Evolutionary conservation across 2,888 invertebrate genomes (phyloP).

Genomic region (Eupithecia insigniata): DNA sequence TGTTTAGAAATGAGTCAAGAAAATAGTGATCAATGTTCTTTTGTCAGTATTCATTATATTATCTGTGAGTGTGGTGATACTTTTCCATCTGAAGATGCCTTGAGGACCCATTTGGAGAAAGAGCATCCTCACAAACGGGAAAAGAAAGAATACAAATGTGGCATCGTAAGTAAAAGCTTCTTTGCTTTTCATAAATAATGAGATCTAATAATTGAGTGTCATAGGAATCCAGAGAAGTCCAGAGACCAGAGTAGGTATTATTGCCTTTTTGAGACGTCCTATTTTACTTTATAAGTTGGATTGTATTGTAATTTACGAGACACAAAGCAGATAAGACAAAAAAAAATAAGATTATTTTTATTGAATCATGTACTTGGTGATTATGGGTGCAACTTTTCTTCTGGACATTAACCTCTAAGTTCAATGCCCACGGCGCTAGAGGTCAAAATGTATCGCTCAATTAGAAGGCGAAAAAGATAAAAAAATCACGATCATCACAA

Average conservation of each 20-base stretch:
- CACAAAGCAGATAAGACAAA: too few relatives aligned
- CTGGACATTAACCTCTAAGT: too few relatives aligned
- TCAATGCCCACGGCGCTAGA: too few relatives aligned
- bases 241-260: neutral
- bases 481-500: too few relatives aligned
- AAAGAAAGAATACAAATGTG: conserved; percentile 57
- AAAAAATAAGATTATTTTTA: too few relatives aligned
- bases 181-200: neutral
- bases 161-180: conserved; percentile 50
- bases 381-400: too few relatives aligned
- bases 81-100: conserved; percentile 64
- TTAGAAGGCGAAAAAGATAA: too few relatives aligned
- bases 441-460: too few relatives aligned
- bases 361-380: too few relatives aligned
- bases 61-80: conserved; percentile 74
- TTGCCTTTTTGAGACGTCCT: neutral
- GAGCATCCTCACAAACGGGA: conserved; percentile 63
- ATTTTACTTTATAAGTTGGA: neutral
- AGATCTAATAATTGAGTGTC: neutral
- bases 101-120: conserved; percentile 60
- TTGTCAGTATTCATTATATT: conserved; percentile 72
- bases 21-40: conserved; percentile 54
- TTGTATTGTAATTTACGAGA: neutral
- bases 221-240: neutral
- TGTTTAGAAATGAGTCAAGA: conserved; percentile 55